Evolutionary conservation across 2,888 invertebrate genomes (phyloP).

Genomic region (Oxystoma pomonae): DNA sequence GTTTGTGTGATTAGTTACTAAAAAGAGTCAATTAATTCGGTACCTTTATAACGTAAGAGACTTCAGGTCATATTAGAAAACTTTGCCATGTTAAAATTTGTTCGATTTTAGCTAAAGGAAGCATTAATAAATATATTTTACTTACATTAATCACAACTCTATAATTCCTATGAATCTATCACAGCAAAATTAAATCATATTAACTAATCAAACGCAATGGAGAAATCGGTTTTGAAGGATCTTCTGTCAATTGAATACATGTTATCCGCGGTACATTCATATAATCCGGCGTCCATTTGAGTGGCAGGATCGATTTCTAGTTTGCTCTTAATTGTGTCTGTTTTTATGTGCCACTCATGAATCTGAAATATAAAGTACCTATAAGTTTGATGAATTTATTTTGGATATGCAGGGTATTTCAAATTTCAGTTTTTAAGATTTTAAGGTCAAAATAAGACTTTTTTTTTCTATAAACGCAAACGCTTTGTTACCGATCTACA

Average conservation of each 20-base stretch:
- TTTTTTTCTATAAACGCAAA: neutral
- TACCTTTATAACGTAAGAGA: no score
- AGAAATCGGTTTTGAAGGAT: slow-evolving; percentile 91
- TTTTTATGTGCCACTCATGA: slow-evolving; percentile 83
- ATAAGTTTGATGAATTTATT: neutral
- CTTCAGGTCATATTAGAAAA: no score
- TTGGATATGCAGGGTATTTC: neutral
- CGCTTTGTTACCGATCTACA: no score
- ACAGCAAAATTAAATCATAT: no score
- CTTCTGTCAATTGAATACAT: slow-evolving; percentile 89
- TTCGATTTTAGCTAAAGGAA: no score
- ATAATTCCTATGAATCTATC: no score
- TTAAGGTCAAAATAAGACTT: no score
- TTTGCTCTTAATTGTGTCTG: slow-evolving; percentile 84
- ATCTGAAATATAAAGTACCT: slow-evolving; percentile 53
- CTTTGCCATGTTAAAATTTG: no score
- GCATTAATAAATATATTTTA: no score
- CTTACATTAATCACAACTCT: no score
- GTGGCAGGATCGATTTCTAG: slow-evolving; percentile 93
- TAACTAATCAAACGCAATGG: slow-evolving; percentile 84
- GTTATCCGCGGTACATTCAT: slow-evolving; percentile 91
- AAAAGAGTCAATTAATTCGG: no score
- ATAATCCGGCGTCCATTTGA: slow-evolving; percentile 94
- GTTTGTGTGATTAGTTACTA: no score
- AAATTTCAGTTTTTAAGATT: neutral